Conservation (phyloP, 2,888 invertebrate species). For the Agriotes lineatus region DNA sequence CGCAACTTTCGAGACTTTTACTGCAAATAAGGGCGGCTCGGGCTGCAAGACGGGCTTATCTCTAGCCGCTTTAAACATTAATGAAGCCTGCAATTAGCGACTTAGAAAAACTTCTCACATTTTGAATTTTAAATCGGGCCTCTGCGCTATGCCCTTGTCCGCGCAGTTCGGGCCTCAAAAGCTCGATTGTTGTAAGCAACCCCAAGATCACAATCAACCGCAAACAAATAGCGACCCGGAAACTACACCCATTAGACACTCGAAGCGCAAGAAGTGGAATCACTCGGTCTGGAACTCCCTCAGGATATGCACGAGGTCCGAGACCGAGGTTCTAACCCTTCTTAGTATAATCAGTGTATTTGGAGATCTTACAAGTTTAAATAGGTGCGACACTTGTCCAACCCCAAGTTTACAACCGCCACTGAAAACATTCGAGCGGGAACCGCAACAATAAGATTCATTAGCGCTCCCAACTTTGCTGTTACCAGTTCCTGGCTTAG, state of each 20-base stretch:
- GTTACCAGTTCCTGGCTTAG: no score
- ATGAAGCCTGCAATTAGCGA: not conserved
- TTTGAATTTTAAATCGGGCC: no score
- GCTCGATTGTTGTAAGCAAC: no score
- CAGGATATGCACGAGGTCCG: slow-evolving; percentile 4
- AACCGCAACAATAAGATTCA: slow-evolving; percentile 7
- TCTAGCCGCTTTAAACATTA: not conserved
- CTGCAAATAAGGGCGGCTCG: not conserved
- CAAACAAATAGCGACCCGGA: not conserved
- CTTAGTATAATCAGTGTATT: slow-evolving; percentile 1
- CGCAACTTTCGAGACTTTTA: not conserved
- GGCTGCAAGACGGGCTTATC: no score
- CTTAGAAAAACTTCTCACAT: not conserved
- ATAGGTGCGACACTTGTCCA: slow-evolving; percentile 13
- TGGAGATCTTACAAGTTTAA: slow-evolving; percentile 17
- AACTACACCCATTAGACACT: no score
- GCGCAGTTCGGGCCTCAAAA: not conserved
- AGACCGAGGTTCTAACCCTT: slow-evolving; percentile 4
- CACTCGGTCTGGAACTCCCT: slow-evolving; percentile 2
- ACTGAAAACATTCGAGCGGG: slow-evolving; percentile 1
- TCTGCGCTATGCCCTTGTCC: no score
- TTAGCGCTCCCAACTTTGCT: not conserved
- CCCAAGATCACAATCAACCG: no score
- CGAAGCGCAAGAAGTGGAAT: not conserved
- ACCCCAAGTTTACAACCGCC: slow-evolving; percentile 3